Evolutionary conservation across 2,888 invertebrate genomes (phyloP), one percentile per base, ranked within the genome.

Genomic region (Endomychus coccineus): DNA sequence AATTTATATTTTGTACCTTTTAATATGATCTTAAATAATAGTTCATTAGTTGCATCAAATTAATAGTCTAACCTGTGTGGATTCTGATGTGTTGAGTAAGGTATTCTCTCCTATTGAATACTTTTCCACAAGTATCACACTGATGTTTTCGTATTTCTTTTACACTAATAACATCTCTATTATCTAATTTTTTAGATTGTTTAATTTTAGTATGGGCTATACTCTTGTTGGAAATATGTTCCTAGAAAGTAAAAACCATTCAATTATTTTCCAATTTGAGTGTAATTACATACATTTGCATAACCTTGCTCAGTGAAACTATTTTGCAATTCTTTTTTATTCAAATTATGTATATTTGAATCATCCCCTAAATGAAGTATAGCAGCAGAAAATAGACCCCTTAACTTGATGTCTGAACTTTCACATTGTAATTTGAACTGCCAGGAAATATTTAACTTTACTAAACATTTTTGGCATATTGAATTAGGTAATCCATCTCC

Each of bases 101-200:
- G 43, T 57, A 56, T 41, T 57, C 58, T 34, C 61, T 51, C 32
- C 63, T 49, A 38, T 59, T 61, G 45, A 64, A 64, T 16, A 56
- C 58, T 49, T 62, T 63, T 6, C 59, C 59, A 40, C 64, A 64
- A 19, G 62, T 55, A 42, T 64, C 61, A 46, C 64, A 64, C 16
- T 60, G 56, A 44, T 61, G 61, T 16, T 49, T 48, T 41, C 59
- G 61, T 38, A 50, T 51, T 29, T 51, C 52, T 39, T 52, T 55
- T 15, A 43, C 36, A 38, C 45, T 50, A 16, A 42, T 40, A 5
- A 28, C 21, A 25, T 44, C 46, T 30, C 44, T 45, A 7, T 33
- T 21, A 27, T 35, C 27, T 4, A 33, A 29, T 32, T 34, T 40
- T 27, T 43, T 44, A 13, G 10, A n/a, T n/a, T n/a, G n/a, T n/a